Evolutionary conservation across 1,140 invertebrate species (phyloP), one percentile per base, ranked within the genome.

Genomic region (Drosophila nigromelanica): DNA sequence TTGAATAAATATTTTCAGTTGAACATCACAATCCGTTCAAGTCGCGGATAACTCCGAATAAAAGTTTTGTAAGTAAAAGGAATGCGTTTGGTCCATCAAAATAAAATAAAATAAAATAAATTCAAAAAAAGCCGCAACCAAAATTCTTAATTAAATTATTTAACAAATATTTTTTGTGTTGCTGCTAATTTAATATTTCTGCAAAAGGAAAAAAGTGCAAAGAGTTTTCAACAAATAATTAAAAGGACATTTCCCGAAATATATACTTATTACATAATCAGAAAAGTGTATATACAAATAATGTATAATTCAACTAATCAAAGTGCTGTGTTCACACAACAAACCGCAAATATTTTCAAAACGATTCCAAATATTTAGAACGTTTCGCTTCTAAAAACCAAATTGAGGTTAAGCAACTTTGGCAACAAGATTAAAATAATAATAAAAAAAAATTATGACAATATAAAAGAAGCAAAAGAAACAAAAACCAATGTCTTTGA

Each of bases 21-120:
- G 90, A 91, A 91, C 90, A 91, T 91, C 90, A 91, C 90, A 91
- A 91, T 91, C 90, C 90, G 90, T 91, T 91, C 90, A 91, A 91
- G 90, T 91, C 90, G 90, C 90, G 90, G 90, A 91, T 90, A 91
- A 83, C 89, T 91, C 90, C 81, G 89, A 91, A 82, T 90, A 87
- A 78, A 91, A 91, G 77, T 91, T 89, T 91, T 91, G 90, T 91
- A 91, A 91, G 90, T 91, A 91, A 86, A 77, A 68, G 24, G 27
- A 77, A 64, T 62, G 27, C 21, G 27, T 27, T 5, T 27, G 24
- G 24, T 27, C 24, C 24, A 27, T 27, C 27, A 27, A 27, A 27
- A 69, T 12, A 59, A 55, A 55, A 64, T 64, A 37, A 43, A 63
- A 40, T 18, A 35, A 78, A 60, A 39, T 33, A 10, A 24, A 58